A percentile compares a stretch with the other conserved stretches of the same genome.
These are phyloP conservation scores for Limnephilus lunatus DNA, from an alignment of 2,888 invertebrate genomes.

Conservation along the genomic window DNA sequence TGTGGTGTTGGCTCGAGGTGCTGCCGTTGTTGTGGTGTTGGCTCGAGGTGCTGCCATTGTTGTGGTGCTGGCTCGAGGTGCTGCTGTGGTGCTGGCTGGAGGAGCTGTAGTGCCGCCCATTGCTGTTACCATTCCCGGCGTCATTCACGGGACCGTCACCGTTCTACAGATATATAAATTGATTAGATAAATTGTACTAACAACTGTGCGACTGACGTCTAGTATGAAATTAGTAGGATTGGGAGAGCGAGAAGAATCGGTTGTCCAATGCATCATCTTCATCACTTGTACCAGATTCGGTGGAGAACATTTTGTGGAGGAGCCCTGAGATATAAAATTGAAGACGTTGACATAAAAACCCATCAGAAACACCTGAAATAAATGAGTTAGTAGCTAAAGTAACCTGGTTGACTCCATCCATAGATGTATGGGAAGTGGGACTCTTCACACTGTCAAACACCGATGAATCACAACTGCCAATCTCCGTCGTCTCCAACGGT, in stretches of 20 bases:
- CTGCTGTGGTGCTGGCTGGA: constrained; percentile 27
- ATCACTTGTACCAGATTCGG: no score
- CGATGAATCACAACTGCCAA: constrained; percentile 74
- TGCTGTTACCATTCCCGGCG: constrained; percentile 57
- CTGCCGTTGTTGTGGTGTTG: not conserved
- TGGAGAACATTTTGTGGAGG: no score
- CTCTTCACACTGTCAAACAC: constrained; percentile 74
- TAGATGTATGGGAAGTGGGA: constrained; percentile 75
- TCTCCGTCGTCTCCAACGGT: constrained; percentile 68
- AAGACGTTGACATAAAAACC: no score
- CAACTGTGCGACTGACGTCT: no score
- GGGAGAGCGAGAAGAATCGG: no score
- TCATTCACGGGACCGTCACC: constrained; percentile 70
- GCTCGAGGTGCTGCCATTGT: not conserved
- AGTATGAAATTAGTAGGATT: no score
- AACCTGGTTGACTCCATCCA: constrained; percentile 76
- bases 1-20: constrained; percentile 13
- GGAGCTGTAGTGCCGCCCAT: constrained; percentile 45
- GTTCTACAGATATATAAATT: constrained; percentile 70
- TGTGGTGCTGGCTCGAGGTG: not conserved
- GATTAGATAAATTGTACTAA: no score
- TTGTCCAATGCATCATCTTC: no score
- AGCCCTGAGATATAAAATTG: no score
- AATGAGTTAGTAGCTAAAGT: not conserved
- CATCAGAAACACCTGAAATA: no score